Evolutionary conservation across 1,140 invertebrate species (phyloP).

Genomic region (Drosophila seguyi): DNA sequence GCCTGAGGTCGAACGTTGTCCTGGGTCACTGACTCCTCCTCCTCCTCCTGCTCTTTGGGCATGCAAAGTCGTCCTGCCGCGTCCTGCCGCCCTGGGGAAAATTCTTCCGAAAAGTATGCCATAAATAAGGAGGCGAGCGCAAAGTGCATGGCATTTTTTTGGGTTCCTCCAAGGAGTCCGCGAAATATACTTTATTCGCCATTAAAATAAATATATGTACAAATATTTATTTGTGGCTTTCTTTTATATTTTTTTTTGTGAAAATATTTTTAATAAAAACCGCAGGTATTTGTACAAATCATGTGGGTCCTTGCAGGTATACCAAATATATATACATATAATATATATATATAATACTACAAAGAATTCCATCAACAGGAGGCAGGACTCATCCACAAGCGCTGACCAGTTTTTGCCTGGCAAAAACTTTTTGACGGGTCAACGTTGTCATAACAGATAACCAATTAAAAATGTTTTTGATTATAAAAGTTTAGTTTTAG

Average conservation of each 20-base stretch:
- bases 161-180: conserved; percentile 13
- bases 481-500: conserved; percentile 21
- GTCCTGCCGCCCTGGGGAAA: background rate
- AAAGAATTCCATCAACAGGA: background rate
- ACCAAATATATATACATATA: background rate
- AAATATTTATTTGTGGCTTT: background rate
- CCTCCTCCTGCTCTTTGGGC: too few species aligned
- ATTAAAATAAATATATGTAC: conserved; percentile 1
- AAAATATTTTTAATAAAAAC: conserved; percentile 36
- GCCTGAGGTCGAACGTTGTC: conserved; percentile 19
- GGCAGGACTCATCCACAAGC: background rate
- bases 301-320: background rate
- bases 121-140: conserved; percentile 31
- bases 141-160: conserved; percentile 40
- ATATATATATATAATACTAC: background rate
- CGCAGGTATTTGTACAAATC: conserved; percentile 4
- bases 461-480: conserved; percentile 37
- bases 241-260: background rate
- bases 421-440: conserved; percentile 10
- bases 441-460: conserved; percentile 10
- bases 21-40: conserved; percentile 44
- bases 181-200: conserved; percentile 21
- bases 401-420: background rate
- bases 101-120: conserved; percentile 35
- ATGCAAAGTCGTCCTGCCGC: conserved; percentile 17